These are phyloP conservation scores for Furcifer pardalis DNA, from an alignment of 2,797 vertebrate genomes.

Conservation along the genomic window DNA sequence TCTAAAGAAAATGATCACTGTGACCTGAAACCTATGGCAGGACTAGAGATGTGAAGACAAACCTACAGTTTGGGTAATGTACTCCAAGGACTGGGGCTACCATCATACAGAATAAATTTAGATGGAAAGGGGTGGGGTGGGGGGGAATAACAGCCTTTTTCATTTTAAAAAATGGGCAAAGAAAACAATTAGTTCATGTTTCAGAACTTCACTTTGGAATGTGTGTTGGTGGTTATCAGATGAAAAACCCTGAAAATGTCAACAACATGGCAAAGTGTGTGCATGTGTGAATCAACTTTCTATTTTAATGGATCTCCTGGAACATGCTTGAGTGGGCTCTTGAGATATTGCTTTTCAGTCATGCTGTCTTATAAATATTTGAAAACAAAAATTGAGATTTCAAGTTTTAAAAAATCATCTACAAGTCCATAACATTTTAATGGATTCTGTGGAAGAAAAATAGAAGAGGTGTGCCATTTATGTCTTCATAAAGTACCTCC, in stretches of 20 bases:
- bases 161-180: conserved; percentile 40
- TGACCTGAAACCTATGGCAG: background rate
- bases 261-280: conserved; percentile 60
- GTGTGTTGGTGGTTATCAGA: conserved; percentile 64
- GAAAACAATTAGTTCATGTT: conserved; percentile 68
- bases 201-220: conserved; percentile 68
- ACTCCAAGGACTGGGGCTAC: conserved; percentile 21
- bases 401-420: conserved; percentile 69
- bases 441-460: conserved; percentile 72
- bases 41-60: background rate
- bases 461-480: conserved; percentile 61
- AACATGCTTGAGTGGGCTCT: conserved; percentile 60
- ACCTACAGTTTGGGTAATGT: background rate
- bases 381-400: conserved; percentile 65
- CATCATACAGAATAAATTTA: conserved; percentile 31
- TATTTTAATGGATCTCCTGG: conserved; percentile 73
- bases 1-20: background rate
- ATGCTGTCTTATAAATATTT: conserved; percentile 70
- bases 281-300: conserved; percentile 56
- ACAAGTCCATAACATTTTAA: conserved; percentile 72
- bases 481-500: background rate
- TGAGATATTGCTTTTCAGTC: conserved; percentile 61
- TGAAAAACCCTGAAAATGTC: conserved; percentile 64
- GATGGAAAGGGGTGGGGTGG: conserved; percentile 34
- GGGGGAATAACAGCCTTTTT: too few species aligned